Base-by-base conservation (phyloP, 2,797 vertebrate species). In the Lepidocolaptes lacrymiger region DNA sequence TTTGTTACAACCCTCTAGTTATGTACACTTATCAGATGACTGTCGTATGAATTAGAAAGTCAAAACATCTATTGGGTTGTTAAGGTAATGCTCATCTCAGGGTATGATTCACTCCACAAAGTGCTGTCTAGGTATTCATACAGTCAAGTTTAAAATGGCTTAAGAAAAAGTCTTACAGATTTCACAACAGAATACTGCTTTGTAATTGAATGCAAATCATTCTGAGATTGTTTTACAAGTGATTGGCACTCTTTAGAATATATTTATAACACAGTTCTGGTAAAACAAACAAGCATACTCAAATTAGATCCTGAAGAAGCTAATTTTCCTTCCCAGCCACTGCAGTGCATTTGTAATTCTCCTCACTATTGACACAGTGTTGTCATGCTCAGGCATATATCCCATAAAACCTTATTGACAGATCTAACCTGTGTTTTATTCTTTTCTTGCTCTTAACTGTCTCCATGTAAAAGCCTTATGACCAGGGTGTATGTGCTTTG, bases 191-290 rank as follows among this genome's bases (percentile, higher is more conserved):
- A 79, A 88, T 55, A 52, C 58, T 78, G 27, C 72, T 89, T 74
- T 91, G 69, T 85, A 84, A 90, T 74, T 77, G 80, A 84, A 81
- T 73, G 66, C 44, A 27, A 89, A 66, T 83, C 59, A 92, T 68
- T 94, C 78, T 49, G 46, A 95, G 71, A 94, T 85, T 83, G 84
- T 86, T 94, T 88, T 92, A 61, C 80, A 91, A 95, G 83, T 95
- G 95, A 96, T 88, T 96, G 85, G 37, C 87, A 91, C 58, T 92
- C 79, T 91, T 91, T 77, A 92, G 79, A 93, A 91, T 88, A 16
- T 95, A 96, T 94, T 95, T 95, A 81, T 91, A 91, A 76, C 89
- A 80, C 26, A 75, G 55, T 51, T 90, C 62, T 92, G 72, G 28
- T 91, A 88, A 91, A 96, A 94, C 51, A 96, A 96, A 88, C 79